Evolutionary conservation across 2,113 vertebrate species (phyloP), one percentile per base, ranked within the genome.

Genomic region (Myotis davidii): DNA sequence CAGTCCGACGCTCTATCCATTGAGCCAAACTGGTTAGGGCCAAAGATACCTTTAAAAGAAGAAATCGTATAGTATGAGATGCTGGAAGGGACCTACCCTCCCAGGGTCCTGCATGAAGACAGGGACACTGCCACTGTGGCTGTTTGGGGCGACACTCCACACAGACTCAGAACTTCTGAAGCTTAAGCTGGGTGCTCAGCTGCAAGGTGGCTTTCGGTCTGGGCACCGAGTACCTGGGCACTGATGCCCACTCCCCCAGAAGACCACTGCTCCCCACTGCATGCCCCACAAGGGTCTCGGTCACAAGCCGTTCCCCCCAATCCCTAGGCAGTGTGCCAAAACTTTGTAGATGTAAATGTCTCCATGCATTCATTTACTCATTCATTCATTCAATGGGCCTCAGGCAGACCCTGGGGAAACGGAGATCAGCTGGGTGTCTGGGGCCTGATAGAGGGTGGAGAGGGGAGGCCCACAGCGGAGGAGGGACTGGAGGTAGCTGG

Each of bases 391-490:
- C 32, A 9, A 10, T 11, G 64, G 73, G 32, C 42, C 70, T 23
- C 52, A 23, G 42, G 39, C 29, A 16, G 90, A 27, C 56, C 5
- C 16, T 2, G 85, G 54, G 14, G 76, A 74, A 50, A 52, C 25
- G 0, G 32, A 48, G 39, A 12, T 20, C 7, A 52, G 50, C 65
- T 39, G 16, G 64, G 14, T 25, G 5, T 17, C 52, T 27, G 77
- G 91, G 76, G 52, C 64, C 34, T 27, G 59, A 14, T 0, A 27
- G 73, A 34, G 32, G 4, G 16, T 2, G 23, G 5, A 67, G 21
- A 39, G 11, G 5, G 70, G n/a, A 17, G 25, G 16, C 9, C 2
- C 13, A 6, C 4, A 34, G 74, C n/a, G 0, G 1, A 25, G 0
- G 1, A 25, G n/a, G 20, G 34, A 11, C 37, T 29, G n/a, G 34